Evolutionary conservation across 2,797 vertebrate species (phyloP), one percentile per base, ranked within the genome.

Genomic region (Sorex maritimensis): DNA sequence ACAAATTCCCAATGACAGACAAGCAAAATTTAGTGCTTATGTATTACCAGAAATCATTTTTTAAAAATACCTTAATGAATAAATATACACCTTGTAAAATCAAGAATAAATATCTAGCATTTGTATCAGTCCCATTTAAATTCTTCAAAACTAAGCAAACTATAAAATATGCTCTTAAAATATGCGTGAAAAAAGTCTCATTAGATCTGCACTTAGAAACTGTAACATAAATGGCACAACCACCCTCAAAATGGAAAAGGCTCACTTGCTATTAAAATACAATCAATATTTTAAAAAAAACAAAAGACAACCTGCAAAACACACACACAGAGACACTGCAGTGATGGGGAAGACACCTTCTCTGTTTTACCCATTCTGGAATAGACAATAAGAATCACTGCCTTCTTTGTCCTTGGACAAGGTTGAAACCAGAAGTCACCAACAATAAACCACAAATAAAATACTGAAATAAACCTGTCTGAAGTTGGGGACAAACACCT

Each of bases 181-280:
- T 91, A 82, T 44, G 30, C 38, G 7, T 61, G 21, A 61, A 61
- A 61, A 55, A 61, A 19, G 58, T 61, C 58, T 61, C 21, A 19
- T 19, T 61, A 61, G 15, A 61, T 61, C 21, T 6, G 19, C 17
- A 61, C 58, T 61, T 61, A 61, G 17, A 61, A 61, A 61, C 15
- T 61, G 58, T 21, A 26, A 14, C 89, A 71, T 0, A 4, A n/a
- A 23, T 86, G 19, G 23, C 55, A 41, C 94, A 46, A 58, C 12
- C 28, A 87, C 91, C 49, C 88, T 81, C 24, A 88, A 93, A 93
- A 92, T 44, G 80, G 4, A 93, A 90, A 77, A 80, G 17, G 63
- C 79, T 4, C 86, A 83, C 49, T 84, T 71, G 58, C 75, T 52
- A 44, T 55, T 96, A 63, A 93, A 95, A 96, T 86, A 30, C 15